A percentile compares a stretch with the other conserved stretches of the same genome.
Evolutionary conservation across 2,888 invertebrate genomes (phyloP).

Genomic region (Synanthedon formicaeformis): DNA sequence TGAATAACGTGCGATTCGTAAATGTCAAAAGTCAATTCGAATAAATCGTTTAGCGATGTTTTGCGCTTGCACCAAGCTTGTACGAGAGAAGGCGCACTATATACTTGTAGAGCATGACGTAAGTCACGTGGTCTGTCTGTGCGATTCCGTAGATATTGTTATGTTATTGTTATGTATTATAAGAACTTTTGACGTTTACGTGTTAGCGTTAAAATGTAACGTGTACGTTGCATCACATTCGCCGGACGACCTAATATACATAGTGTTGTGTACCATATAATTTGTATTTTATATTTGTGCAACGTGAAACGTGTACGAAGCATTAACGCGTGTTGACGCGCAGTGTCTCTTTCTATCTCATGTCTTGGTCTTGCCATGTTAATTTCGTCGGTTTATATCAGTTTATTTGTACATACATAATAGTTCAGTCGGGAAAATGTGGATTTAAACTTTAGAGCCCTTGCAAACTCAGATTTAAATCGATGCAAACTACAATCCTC

Average conservation of each 20-base stretch:
- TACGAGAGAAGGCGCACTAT: conserved; percentile 55
- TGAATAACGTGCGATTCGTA: conserved; percentile 61
- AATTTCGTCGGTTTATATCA: too few relatives aligned
- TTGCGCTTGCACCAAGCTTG: conserved; percentile 53
- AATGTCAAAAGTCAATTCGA: conserved; percentile 57
- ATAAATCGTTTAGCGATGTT: conserved; percentile 29
- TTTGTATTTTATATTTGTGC: not conserved
- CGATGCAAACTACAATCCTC: too few relatives aligned
- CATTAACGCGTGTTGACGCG: not conserved
- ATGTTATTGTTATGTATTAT: too few relatives aligned
- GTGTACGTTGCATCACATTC: not conserved
- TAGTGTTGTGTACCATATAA: not conserved
- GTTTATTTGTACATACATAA: too few relatives aligned
- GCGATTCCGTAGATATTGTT: conserved; percentile 6
- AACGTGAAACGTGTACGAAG: not conserved
- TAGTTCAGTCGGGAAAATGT: too few relatives aligned
- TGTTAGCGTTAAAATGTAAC: conserved; percentile 6
- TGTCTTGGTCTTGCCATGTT: too few relatives aligned
- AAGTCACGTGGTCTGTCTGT: conserved; percentile 40
- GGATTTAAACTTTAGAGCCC: too few relatives aligned
- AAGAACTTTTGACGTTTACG: conserved; percentile 57
- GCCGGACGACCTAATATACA: not conserved
- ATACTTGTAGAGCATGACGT: conserved; percentile 49
- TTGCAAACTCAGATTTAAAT: too few relatives aligned
- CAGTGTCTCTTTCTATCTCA: too few relatives aligned